Evolutionary conservation across 2,888 invertebrate species (phyloP).

Genomic region (Parapristionchus giblindavisi): DNA sequence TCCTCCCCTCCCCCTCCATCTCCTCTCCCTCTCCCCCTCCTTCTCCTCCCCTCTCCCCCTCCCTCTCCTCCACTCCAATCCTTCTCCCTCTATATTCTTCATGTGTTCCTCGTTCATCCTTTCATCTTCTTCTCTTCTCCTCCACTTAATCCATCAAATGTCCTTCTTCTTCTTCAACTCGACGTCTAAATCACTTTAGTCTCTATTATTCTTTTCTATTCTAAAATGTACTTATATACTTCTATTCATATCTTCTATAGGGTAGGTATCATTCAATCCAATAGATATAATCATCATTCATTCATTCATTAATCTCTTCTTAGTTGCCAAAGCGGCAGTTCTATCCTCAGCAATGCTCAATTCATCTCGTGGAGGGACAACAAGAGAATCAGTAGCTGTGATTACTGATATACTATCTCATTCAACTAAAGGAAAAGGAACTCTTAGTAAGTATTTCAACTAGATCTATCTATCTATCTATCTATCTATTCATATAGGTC

Average conservation of each 20-base stretch:
- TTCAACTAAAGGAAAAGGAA: slow-evolving; percentile 13
- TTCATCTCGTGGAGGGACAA: slow-evolving; percentile 40
- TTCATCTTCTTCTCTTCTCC: too few species aligned
- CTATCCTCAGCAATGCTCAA: slow-evolving; percentile 60
- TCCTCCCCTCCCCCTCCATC: neutral
- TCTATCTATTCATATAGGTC: slow-evolving; percentile 15
- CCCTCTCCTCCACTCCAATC: neutral
- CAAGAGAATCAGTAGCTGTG: slow-evolving; percentile 57
- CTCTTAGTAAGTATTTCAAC: slow-evolving; percentile 12
- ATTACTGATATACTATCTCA: slow-evolving; percentile 56
- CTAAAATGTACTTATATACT: too few species aligned
- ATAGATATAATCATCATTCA: too few species aligned
- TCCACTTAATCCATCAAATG: too few species aligned
- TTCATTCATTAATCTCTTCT: too few species aligned
- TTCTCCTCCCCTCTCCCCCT: neutral
- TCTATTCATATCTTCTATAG: too few species aligned
- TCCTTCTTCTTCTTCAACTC: too few species aligned
- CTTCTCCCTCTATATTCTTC: neutral
- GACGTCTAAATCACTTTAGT: slow-evolving; percentile 24
- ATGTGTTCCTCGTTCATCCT: neutral
- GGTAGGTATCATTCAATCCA: too few species aligned
- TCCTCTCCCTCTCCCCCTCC: too few species aligned
- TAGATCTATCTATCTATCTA: neutral
- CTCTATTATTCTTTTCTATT: too few species aligned
- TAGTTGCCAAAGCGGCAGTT: slow-evolving; percentile 66